Base-by-base conservation (phyloP, 2,888 invertebrate species). In the Spicauda simplicius region DNA sequence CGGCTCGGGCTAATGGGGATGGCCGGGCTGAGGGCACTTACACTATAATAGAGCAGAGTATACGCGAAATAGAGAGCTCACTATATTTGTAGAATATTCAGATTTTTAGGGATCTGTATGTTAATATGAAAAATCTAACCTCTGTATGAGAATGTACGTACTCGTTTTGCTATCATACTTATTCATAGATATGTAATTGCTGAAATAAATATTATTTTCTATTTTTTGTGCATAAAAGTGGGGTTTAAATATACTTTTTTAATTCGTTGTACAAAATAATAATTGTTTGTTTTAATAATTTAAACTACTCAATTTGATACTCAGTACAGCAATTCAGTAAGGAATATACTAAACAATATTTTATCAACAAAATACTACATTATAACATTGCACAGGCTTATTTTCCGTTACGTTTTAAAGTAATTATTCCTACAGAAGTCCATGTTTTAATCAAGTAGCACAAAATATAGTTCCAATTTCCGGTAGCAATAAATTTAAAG, bases 401-500 rank as follows among this genome's bases (percentile, higher is more conserved):
- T 14, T n/a, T n/a, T 5, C 5, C n/a, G n/a, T n/a, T n/a, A n/a
- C n/a, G 6, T 6, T n/a, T n/a, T 10, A 50, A 50, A 50, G 8
- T 18, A 50, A 50, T 18, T 16, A 50, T 50, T 50, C 8, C 50
- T 45, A 45, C 4, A 45, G 45, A 8, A 50, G 18, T 2, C 10
- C n/a, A 10, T 50, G 50, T 50, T 50, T n/a, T 50, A 50, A 50
- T 50, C 18, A 18, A 50, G 3, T 48, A 16, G 50, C 18, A 18
- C 50, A 50, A 50, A 50, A 50, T 18, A 50, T 50, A 50, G 50
- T 50, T 16, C n/a, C n/a, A 18, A 50, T 50, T 50, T 50, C 50
- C 50, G 50, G 50, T 50, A 18, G 50, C 18, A 50, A 18, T 50
- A 50, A 50, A 50, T 50, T 50, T 18, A 10, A 50, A 50, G 50